These are phyloP conservation scores for Tetropium fuscum DNA, from an alignment of 2,888 invertebrate species.

Conservation along the genomic window DNA sequence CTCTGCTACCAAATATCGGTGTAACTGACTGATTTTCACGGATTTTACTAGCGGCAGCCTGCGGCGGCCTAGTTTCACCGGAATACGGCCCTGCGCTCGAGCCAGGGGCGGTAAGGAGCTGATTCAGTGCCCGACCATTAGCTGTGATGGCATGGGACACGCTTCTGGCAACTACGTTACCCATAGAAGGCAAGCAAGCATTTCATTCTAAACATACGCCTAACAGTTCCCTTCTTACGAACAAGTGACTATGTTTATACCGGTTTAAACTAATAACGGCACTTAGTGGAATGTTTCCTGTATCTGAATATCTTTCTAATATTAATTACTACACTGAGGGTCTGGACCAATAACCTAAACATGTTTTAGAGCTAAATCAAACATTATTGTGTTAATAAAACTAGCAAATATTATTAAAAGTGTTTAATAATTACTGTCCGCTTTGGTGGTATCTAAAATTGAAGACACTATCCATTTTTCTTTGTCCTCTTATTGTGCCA, in stretches of 20 bases:
- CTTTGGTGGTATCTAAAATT: no score
- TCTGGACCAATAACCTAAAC: no score
- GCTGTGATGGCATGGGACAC: conserved; percentile 90
- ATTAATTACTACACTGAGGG: no score
- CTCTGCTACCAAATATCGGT: not conserved
- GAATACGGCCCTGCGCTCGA: conserved; percentile 65
- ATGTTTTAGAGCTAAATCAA: no score
- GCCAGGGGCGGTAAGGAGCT: conserved; percentile 79
- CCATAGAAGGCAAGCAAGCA: conserved; percentile 83
- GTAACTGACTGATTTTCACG: conserved; percentile 25
- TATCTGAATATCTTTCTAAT: no score
- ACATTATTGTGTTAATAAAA: no score
- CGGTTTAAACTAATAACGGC: no score
- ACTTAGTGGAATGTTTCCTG: no score
- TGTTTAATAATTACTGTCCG: no score
- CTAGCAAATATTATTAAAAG: no score
- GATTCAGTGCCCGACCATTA: conserved; percentile 82
- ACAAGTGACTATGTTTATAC: conserved; percentile 39
- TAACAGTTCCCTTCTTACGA: conserved; percentile 29
- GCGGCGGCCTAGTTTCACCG: conserved; percentile 46
- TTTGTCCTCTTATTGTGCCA: no score
- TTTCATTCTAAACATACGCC: conserved; percentile 31
- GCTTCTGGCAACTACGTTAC: conserved; percentile 91
- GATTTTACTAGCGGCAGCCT: conserved; percentile 43
- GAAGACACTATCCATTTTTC: no score